A percentile compares a stretch with the other conserved stretches of the same genome.
Evolutionary conservation across 2,797 vertebrate species (phyloP).

Genomic region (Clarias pachynema): DNA sequence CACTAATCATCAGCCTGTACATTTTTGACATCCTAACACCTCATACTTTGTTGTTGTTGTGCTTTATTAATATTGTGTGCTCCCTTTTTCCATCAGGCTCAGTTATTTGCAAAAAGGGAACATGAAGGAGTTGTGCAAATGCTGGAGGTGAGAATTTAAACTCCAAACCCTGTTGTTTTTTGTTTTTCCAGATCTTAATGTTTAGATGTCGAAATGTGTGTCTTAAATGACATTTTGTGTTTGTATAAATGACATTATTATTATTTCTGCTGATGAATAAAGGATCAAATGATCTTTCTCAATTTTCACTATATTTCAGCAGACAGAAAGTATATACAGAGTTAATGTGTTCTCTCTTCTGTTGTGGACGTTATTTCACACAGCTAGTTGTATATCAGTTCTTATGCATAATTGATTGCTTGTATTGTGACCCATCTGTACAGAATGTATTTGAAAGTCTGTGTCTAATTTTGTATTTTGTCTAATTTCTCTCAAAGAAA

Average conservation of each 20-base stretch:
- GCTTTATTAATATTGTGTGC: neutral
- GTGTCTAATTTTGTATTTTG: neutral
- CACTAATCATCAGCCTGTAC: neutral
- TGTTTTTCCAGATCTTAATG: neutral
- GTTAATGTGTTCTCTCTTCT: neutral
- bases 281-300: neutral
- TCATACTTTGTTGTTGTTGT: neutral
- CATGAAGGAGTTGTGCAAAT: constrained; percentile 96
- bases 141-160: constrained; percentile 89
- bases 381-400: neutral
- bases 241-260: neutral
- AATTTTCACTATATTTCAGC: neutral
- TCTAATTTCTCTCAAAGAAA: neutral
- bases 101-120: constrained; percentile 92
- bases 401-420: neutral
- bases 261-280: neutral
- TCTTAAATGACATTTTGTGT: neutral
- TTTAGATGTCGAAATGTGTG: neutral
- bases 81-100: constrained; percentile 76
- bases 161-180: neutral
- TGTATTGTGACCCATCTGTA: neutral
- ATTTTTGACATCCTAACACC: neutral
- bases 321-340: neutral
- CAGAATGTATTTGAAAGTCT: neutral
- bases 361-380: neutral